Evolutionary conservation across 2,113 vertebrate genomes (phyloP).

Genomic region (Myotis brandtii): DNA sequence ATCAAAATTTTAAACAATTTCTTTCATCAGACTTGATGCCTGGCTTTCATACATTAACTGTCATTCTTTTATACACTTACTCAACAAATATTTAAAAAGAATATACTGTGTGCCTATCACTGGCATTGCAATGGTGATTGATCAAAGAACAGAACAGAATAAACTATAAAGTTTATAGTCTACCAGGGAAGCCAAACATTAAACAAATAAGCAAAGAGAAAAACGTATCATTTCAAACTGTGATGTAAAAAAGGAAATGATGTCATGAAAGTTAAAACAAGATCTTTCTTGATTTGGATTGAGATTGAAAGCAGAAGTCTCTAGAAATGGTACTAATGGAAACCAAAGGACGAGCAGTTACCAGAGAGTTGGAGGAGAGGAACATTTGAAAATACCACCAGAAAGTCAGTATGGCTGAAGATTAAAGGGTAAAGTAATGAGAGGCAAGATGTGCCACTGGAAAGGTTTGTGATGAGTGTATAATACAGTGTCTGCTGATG

Average conservation of each 20-base stretch:
- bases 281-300: not conserved
- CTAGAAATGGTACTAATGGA: not conserved
- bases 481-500: not conserved
- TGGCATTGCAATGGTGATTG: not conserved
- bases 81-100: not conserved
- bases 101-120: not conserved
- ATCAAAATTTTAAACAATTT: not conserved
- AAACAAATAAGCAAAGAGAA: not conserved
- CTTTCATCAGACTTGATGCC: not conserved
- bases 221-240: not conserved
- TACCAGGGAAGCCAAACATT: not conserved
- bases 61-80: not conserved
- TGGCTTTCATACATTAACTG: not conserved
- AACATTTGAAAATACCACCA: not conserved
- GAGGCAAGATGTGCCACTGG: not conserved
- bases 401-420: not conserved
- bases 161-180: not conserved
- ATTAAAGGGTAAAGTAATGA: not conserved
- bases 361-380: not conserved
- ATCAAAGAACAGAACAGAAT: not conserved
- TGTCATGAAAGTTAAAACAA: not conserved
- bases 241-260: not conserved
- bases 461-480: rapidly evolving
- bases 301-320: not conserved
- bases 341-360: not conserved